Percentiles rank a stretch among this genome's conserved stretches.
phyloP scores from a whole-genome alignment of 92 coral and sea anemone genomes.

The Palythoa grandiflora region DNA sequence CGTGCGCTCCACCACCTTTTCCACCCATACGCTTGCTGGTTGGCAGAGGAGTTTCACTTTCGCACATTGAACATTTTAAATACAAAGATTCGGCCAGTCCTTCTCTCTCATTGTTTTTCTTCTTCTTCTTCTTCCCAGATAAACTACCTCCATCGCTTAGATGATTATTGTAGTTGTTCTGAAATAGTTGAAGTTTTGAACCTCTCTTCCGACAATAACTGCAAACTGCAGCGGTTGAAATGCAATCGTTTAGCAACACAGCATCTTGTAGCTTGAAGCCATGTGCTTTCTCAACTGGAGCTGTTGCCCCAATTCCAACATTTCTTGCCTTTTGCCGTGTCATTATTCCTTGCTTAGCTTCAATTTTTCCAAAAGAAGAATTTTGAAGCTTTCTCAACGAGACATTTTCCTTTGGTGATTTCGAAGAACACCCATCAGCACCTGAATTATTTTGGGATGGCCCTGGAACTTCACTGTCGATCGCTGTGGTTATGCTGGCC shows the following conservation, averaged over 20 bases:
- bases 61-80: background rate
- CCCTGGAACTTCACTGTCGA: background rate
- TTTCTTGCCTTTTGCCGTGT: background rate
- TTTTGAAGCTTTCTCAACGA: background rate
- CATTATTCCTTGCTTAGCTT: constrained; percentile 2
- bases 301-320: background rate
- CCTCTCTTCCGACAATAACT: background rate
- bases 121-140: too few species aligned
- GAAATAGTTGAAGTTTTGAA: too few species aligned
- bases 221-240: background rate
- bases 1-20: background rate
- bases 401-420: background rate
- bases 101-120: too few species aligned
- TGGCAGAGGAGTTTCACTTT: constrained; percentile 6
- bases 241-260: background rate
- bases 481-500: constrained; percentile 11
- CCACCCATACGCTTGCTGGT: background rate
- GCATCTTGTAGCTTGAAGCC: too few species aligned
- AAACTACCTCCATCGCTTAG: too few species aligned
- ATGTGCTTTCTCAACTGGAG: background rate
- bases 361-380: background rate
- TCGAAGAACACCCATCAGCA: constrained; percentile 10
- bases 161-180: background rate
- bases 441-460: constrained; percentile 13
- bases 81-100: too few species aligned